These are phyloP conservation scores for Cybosia mesomella DNA, from an alignment of 2,888 invertebrate genomes.

Conservation along the genomic window DNA sequence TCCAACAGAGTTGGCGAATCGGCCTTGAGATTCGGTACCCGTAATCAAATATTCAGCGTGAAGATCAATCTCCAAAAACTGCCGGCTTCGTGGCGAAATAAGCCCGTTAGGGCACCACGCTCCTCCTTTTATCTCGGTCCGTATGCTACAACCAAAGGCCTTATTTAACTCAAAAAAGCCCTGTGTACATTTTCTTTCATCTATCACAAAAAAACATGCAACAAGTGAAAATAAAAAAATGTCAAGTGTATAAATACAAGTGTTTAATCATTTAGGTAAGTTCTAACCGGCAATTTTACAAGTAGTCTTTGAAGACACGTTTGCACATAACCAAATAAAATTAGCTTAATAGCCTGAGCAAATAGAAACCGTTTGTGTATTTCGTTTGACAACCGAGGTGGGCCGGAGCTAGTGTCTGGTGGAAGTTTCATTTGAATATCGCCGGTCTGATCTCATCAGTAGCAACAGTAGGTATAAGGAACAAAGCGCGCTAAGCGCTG, in stretches of 20 bases:
- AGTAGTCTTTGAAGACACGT: constrained; percentile 52
- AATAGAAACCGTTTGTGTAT: constrained; percentile 68
- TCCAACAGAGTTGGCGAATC: constrained; percentile 96
- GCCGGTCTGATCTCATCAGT: constrained; percentile 69
- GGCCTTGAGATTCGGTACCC: constrained; percentile 95
- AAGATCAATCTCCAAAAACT: constrained; percentile 94
- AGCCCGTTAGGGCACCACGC: constrained; percentile 97
- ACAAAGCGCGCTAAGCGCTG: constrained; percentile 77
- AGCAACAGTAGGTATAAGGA: constrained; percentile 44
- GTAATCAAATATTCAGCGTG: constrained; percentile 92
- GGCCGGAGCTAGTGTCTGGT: constrained; percentile 53
- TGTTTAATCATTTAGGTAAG: constrained; percentile 38
- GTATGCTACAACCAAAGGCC: constrained; percentile 87
- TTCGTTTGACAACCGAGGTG: constrained; percentile 71
- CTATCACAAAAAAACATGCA: constrained; percentile 39
- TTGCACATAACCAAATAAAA: constrained; percentile 68
- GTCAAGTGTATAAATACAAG: constrained; percentile 38
- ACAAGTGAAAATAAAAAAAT: constrained; percentile 44
- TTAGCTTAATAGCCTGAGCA: constrained; percentile 68
- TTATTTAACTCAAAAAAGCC: constrained; percentile 29
- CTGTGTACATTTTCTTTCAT: constrained; percentile 24
- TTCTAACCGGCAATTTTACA: constrained; percentile 50
- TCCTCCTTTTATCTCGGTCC: constrained; percentile 95
- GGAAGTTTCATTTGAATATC: constrained; percentile 79
- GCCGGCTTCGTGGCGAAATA: constrained; percentile 91